Percentiles rank a stretch among this genome's conserved stretches.
These are phyloP conservation scores for Polypterus senegalus DNA, from an alignment of 2,113 vertebrate genomes.

Conservation along the genomic window DNA sequence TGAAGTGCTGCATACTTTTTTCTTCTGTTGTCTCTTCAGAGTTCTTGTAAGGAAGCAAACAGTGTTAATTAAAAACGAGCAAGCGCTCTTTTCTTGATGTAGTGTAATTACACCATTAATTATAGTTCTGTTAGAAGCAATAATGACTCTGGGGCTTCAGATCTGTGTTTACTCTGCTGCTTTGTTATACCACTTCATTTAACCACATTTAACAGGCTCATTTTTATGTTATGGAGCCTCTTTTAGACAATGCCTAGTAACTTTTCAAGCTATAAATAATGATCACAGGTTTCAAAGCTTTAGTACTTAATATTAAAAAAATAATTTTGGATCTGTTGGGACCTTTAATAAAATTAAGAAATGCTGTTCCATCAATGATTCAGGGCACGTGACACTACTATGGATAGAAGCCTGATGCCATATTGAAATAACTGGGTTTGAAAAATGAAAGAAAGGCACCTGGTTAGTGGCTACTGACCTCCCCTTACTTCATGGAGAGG, in stretches of 20 bases:
- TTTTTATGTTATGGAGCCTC: not conserved
- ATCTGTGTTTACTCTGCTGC: not conserved
- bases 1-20: not conserved
- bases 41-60: not conserved
- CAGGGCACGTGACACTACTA: too few species aligned
- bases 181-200: not conserved
- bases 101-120: not conserved
- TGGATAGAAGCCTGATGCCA: too few species aligned
- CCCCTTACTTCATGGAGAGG: too few species aligned
- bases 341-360: too few species aligned
- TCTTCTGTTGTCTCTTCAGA: not conserved
- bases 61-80: conserved; percentile 1
- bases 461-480: too few species aligned
- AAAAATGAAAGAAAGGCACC: too few species aligned
- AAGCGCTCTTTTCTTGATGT: not conserved
- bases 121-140: not conserved
- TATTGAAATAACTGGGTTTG: too few species aligned
- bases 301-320: too few species aligned
- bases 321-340: too few species aligned
- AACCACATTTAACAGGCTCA: not conserved
- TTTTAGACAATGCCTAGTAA: not conserved
- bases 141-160: not conserved
- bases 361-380: too few species aligned
- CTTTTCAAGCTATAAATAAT: too few species aligned
- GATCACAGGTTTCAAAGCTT: too few species aligned